These are phyloP conservation scores for Melanophora roralis DNA, from an alignment of 2,888 invertebrate genomes.

Conservation along the genomic window DNA sequence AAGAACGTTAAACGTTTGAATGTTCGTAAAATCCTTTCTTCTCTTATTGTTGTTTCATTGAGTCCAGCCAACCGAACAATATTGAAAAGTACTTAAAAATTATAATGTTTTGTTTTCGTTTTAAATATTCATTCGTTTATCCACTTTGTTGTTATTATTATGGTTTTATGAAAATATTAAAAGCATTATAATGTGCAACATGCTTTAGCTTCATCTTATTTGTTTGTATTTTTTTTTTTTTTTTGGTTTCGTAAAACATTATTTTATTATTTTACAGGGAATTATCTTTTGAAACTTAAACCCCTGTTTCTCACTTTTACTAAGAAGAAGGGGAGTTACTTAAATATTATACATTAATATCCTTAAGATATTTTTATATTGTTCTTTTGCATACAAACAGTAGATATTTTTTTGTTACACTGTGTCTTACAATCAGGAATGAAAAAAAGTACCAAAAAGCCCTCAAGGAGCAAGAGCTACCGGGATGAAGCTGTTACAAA, in stretches of 20 bases:
- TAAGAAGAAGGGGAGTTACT: constrained; percentile 30
- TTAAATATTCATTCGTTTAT: background rate
- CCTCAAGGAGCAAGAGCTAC: constrained; percentile 25
- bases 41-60: background rate
- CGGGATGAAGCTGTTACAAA: constrained; percentile 49
- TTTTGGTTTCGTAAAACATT: constrained; percentile 23
- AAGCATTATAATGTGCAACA: constrained; percentile 62
- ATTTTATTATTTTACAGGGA: constrained; percentile 69
- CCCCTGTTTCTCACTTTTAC: constrained; percentile 56
- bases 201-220: constrained; percentile 35
- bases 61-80: constrained; percentile 47
- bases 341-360: constrained; percentile 71
- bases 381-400: constrained; percentile 67
- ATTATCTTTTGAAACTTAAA: constrained; percentile 68
- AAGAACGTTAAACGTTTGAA: constrained; percentile 24
- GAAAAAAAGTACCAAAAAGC: constrained; percentile 25
- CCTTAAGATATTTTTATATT: constrained; percentile 74
- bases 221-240: background rate
- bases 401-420: constrained; percentile 62
- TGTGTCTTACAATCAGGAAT: constrained; percentile 8
- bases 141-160: constrained; percentile 44
- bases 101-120: constrained; percentile 49
- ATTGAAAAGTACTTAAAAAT: constrained; percentile 61
- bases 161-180: constrained; percentile 59
- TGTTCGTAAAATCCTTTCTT: constrained; percentile 14